Evolutionary conservation across 1,140 invertebrate species (phyloP).

Genomic region (Apis cerana): DNA sequence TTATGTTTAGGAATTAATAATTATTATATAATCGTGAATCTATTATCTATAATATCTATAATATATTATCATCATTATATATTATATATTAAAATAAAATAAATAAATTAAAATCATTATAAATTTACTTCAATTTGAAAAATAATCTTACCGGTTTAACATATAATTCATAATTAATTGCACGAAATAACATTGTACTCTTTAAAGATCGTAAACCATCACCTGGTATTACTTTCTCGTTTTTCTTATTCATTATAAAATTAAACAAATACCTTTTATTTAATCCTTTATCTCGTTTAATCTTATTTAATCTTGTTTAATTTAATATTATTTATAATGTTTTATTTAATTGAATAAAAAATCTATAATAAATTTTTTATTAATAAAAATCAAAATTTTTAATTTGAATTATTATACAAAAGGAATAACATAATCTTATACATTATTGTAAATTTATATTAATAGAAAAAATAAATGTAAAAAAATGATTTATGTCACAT

Average conservation of each 20-base stretch:
- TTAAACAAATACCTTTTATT: too few relatives aligned
- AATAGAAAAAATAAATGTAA: too few relatives aligned
- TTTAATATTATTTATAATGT: neutral
- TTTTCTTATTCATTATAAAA: constrained; percentile 64
- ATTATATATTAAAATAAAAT: neutral
- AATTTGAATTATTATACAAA: neutral
- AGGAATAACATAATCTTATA: too few relatives aligned
- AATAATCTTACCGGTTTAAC: constrained; percentile 86
- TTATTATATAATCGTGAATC: neutral
- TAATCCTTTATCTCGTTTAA: neutral
- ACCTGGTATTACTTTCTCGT: constrained; percentile 81
- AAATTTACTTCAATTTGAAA: neutral
- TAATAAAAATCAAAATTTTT: neutral
- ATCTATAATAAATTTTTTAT: neutral
- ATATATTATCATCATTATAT: neutral
- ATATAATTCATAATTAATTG: constrained; percentile 92
- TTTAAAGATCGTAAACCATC: constrained; percentile 89
- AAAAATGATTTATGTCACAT: neutral
- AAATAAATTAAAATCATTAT: neutral
- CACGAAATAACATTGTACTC: constrained; percentile 86
- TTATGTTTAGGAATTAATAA: neutral
- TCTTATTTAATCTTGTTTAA: neutral
- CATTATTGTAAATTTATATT: too few relatives aligned
- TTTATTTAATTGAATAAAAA: neutral
- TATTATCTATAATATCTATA: too few relatives aligned